Base-by-base conservation (phyloP, 2,888 invertebrate genomes). In the Caenorhabditis sp. region DNA sequence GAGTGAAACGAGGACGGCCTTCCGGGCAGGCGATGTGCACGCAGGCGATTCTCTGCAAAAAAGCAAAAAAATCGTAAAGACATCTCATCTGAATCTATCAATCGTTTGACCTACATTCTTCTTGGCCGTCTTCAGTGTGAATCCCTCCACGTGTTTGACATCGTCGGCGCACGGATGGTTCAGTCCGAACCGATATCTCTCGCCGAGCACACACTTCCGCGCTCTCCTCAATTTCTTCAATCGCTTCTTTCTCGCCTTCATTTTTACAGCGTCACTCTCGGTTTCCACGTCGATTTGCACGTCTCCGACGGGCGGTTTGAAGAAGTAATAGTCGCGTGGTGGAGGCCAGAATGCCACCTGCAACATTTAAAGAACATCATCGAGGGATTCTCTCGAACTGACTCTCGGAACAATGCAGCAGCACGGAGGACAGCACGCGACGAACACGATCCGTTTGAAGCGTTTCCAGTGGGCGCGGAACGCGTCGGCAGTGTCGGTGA, bases 321-420 rank as follows among this genome's bases (percentile, higher is more conserved):
- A 85, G 77, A 85, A 85, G 74, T 73, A 83, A 50, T 85, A 85
- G 13, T 76, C 82, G 8, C 83, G 70, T 0, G 66, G 79, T 2
- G 85, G 85, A 5, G 85, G 85, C 83, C 83, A 85, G 71, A 85
- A 85, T 7, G 83, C 85, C 4, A 76, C 39, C 81, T 81, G 63
- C 13, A 62, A 53, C 24, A 15, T 24, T 17, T 26, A 3, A 30
- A 39, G 17, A 20, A 13, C 7, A 20, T 2, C 2, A 2, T 7
- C 15, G 22, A 15, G 22, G 6, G 6, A 5, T 17, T n/a, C 17
- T 7, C 41, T n/a, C 41, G 7, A 37, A 22, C 63, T 35, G 5
- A 70, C 74, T 37, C 74, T 41, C 30, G 46, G 56, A 17, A 77
- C 26, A 22, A 75, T 45, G 48, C 71, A 70, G 46, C 71, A 80